phyloP scores from a whole-genome alignment of 2,888 invertebrate genomes.

The Zygaena filipendulae region DNA sequence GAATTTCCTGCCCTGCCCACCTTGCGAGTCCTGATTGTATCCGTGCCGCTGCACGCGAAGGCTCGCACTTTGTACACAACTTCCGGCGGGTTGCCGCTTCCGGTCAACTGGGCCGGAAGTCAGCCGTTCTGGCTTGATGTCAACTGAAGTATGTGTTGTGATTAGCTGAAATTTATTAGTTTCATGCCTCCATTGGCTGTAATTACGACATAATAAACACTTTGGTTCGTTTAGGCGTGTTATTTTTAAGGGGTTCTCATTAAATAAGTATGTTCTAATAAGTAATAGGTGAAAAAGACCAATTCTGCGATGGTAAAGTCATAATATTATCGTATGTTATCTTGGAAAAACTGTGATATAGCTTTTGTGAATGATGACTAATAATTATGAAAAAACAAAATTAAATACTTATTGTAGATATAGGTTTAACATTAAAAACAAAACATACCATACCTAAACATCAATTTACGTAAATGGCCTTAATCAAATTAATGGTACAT shows the following conservation, averaged over 20 bases:
- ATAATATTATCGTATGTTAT: too few species aligned
- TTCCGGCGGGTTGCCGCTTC: slow-evolving; percentile 41
- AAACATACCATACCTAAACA: too few species aligned
- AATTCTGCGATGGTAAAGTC: too few species aligned
- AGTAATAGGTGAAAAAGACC: too few species aligned
- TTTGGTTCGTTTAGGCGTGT: slow-evolving; percentile 4
- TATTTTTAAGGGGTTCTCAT: slow-evolving; percentile 4
- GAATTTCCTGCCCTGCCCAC: slow-evolving; percentile 15
- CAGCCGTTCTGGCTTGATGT: slow-evolving; percentile 50
- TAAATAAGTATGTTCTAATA: too few species aligned
- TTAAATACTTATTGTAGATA: too few species aligned
- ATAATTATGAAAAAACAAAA: too few species aligned
- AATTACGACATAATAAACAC: slow-evolving; percentile 30
- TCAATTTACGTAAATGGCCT: too few species aligned
- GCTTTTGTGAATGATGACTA: too few species aligned
- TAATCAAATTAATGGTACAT: too few species aligned
- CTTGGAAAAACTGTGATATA: too few species aligned
- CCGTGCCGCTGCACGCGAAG: slow-evolving; percentile 42
- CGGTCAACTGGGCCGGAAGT: slow-evolving; percentile 46
- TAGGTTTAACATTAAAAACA: too few species aligned
- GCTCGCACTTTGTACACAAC: slow-evolving; percentile 64
- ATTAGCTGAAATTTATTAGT: slow-evolving; percentile 47
- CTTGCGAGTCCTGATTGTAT: slow-evolving; percentile 16
- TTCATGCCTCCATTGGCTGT: slow-evolving; percentile 30
- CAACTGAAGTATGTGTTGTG: slow-evolving; percentile 59